Percentiles rank a stretch among this genome's conserved stretches.
Conservation (phyloP, 1,140 invertebrate species). For the Drosophila auraria region DNA sequence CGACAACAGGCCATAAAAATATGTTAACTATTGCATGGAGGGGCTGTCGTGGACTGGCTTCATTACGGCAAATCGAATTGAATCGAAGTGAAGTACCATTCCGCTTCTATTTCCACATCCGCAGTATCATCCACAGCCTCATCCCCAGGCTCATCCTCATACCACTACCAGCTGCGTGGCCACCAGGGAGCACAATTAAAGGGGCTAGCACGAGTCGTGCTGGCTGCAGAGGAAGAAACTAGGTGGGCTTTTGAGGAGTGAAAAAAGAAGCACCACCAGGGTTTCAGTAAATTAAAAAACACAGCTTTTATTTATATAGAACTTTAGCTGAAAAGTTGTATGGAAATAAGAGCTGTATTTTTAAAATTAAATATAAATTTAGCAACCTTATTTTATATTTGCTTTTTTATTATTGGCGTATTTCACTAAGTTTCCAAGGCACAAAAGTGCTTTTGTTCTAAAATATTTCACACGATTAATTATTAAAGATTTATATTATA, state of each 20-base stretch:
- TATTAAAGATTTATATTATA: too few species aligned
- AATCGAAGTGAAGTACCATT: constrained; percentile 53
- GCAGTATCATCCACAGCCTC: constrained; percentile 2
- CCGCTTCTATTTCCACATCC: constrained; percentile 30
- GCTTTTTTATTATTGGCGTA: too few species aligned
- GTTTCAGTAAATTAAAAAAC: too few species aligned
- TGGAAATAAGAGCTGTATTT: too few species aligned
- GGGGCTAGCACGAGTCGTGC: constrained; percentile 50
- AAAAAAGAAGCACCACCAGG: neutral
- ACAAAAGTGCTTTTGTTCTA: too few species aligned
- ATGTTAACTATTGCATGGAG: constrained; percentile 66
- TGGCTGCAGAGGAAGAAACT: constrained; percentile 13
- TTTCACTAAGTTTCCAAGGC: too few species aligned
- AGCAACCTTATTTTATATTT: too few species aligned
- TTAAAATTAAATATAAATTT: too few species aligned
- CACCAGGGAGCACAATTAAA: constrained; percentile 65
- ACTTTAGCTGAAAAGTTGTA: too few species aligned
- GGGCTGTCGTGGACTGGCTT: constrained; percentile 52
- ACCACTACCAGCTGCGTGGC: constrained; percentile 12
- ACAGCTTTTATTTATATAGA: too few species aligned
- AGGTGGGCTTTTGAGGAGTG: too few species aligned
- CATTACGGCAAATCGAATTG: constrained; percentile 69
- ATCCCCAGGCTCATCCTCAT: neutral
- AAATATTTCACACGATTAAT: too few species aligned
- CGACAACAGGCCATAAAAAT: constrained; percentile 72